Conservation (phyloP, 2,888 invertebrate species). For the Harpalus rubripes region DNA sequence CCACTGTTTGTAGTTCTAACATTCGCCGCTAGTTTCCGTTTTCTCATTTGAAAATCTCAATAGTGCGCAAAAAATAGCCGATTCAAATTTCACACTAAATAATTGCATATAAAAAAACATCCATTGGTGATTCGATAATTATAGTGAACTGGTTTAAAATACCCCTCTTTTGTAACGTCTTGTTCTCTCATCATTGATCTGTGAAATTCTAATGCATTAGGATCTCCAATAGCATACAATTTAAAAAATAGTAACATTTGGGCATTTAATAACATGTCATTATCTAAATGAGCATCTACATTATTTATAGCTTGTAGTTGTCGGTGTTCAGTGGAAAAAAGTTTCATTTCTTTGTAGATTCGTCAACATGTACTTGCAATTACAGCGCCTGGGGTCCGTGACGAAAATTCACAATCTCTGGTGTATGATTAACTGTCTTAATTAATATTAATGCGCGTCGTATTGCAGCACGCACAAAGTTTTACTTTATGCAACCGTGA, state of each 20-base stretch:
- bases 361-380: slow-evolving; percentile 45
- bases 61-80: too few relatives aligned
- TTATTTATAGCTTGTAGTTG: slow-evolving; percentile 24
- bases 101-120: not conserved
- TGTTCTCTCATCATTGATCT: slow-evolving; percentile 5
- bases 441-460: slow-evolving; percentile 65
- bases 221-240: slow-evolving; percentile 5
- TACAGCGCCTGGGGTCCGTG: slow-evolving; percentile 34
- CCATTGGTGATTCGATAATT: not conserved
- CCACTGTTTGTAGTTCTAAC: too few relatives aligned
- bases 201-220: too few relatives aligned
- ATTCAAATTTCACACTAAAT: too few relatives aligned
- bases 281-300: slow-evolving; percentile 27
- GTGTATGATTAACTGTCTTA: slow-evolving; percentile 65
- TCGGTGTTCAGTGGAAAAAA: not conserved
- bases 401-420: slow-evolving; percentile 58
- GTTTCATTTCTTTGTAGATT: slow-evolving; percentile 8
- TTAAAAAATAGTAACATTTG: slow-evolving; percentile 20
- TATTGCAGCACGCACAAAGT: slow-evolving; percentile 53
- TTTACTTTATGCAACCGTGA: slow-evolving; percentile 37
- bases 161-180: too few relatives aligned
- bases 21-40: too few relatives aligned
- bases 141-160: too few relatives aligned
- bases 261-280: slow-evolving; percentile 27
- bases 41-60: too few relatives aligned